Conservation (phyloP, 2,888 invertebrate species). For the Nomada hirtipes region DNA sequence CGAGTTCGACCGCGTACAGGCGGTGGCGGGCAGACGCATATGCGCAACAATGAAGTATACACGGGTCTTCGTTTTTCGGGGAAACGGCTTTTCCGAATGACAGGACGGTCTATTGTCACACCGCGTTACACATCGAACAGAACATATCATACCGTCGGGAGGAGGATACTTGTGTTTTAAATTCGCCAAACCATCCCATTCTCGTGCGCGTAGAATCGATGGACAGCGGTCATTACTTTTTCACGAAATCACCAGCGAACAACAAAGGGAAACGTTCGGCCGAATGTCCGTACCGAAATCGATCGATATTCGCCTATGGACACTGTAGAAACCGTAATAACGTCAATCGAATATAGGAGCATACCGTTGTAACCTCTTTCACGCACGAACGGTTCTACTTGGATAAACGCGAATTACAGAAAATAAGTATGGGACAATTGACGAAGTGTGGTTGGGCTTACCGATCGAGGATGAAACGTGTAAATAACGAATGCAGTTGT, state of each 20-base stretch:
- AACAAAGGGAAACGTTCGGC: background rate
- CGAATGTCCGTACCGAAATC: background rate
- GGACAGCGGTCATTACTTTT: background rate
- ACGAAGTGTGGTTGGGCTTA: background rate
- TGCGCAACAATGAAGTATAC: background rate
- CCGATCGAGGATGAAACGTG: background rate
- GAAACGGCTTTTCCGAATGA: background rate
- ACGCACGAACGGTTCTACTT: background rate
- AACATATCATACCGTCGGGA: background rate
- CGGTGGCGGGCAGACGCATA: background rate
- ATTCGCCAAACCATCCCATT: background rate
- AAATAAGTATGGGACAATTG: background rate
- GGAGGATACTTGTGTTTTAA: background rate
- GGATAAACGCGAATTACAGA: background rate
- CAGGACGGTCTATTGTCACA: too few relatives aligned
- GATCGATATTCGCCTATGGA: conserved; percentile 3
- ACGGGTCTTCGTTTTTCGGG: background rate
- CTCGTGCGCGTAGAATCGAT: too few relatives aligned
- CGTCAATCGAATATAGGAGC: background rate
- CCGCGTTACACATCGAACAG: background rate
- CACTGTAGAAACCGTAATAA: background rate
- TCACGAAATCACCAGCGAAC: background rate
- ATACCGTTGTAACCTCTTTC: background rate
- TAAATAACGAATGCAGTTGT: background rate
- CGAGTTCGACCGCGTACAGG: background rate